Conservation (phyloP, 2,888 invertebrate genomes). For the Dicycla oo region DNA sequence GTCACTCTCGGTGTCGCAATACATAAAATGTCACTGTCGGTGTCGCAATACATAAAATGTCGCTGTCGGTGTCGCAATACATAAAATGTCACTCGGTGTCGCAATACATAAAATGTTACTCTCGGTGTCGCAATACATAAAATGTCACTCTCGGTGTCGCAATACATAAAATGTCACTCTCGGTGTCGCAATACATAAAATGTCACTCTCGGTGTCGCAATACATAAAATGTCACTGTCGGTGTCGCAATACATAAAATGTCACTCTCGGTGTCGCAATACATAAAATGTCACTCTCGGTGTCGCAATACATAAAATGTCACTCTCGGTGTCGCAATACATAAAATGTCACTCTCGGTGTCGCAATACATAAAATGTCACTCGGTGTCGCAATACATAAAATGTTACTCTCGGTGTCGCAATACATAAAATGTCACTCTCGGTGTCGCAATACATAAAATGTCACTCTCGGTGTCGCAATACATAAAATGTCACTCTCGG, state of each 20-base stretch:
- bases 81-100: not conserved
- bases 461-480: not conserved
- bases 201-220: not conserved
- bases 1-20: not conserved
- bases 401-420: not conserved
- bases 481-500: not conserved
- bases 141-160: not conserved
- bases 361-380: too few species aligned
- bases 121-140: too few species aligned
- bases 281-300: not conserved
- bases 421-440: not conserved
- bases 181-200: too few species aligned
- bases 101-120: not conserved
- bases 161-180: not conserved
- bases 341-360: not conserved
- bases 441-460: too few species aligned
- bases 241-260: too few species aligned
- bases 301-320: too few species aligned
- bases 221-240: not conserved
- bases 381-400: not conserved
- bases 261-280: not conserved
- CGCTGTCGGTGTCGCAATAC: not conserved
- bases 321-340: not conserved
- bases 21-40: not conserved
- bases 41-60: too few species aligned